Base-by-base conservation (phyloP, 2,113 vertebrate species). In the Trichechus manatus region DNA sequence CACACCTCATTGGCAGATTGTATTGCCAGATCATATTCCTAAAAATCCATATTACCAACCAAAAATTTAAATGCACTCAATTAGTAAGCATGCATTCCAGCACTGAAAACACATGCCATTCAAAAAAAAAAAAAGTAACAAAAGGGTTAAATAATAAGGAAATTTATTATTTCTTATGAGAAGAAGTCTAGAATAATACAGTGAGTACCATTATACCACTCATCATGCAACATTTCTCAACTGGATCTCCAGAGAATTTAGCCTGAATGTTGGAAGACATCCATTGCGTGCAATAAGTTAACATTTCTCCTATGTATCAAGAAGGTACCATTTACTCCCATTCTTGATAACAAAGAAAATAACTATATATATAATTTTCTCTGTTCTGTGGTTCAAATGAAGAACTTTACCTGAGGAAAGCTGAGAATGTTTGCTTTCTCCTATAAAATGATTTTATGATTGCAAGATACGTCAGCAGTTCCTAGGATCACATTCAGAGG, bases 141-240 rank as follows among this genome's bases (percentile, higher is more conserved):
- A 47, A 47, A 7, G 47, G 47, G 47, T 47, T 47, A 94, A 97
- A 96, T 84, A 96, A 82, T 88, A 94, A 91, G 82, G 39, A 97
- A 96, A 50, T 83, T 25, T 82, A 25, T 63, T 93, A 27, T 97
- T 92, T 89, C 93, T 96, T 75, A 87, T 63, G 53, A 89, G 68
- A 94, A 91, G 75, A 78, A 77, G 72, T 79, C 23, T 33, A 89
- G 70, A 92, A 59, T 77, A 94, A 96, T 66, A n/a, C 59, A 93
- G n/a, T 92, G 56, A 27, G 36, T 74, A 63, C 39, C 31, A 90
- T 95, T 84, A 66, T 87, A 50, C 83, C 42, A 68, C 33, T 92
- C 74, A 68, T 74, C n/a, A 36, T 5, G 36, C 25, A 66, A 22
- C 9, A 44, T 94, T 72, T 91, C 72, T 94, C 53, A 77, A 70